These are phyloP conservation scores for Reticulitermes lucifugus DNA, from an alignment of 2,888 invertebrate species.

Conservation along the genomic window DNA sequence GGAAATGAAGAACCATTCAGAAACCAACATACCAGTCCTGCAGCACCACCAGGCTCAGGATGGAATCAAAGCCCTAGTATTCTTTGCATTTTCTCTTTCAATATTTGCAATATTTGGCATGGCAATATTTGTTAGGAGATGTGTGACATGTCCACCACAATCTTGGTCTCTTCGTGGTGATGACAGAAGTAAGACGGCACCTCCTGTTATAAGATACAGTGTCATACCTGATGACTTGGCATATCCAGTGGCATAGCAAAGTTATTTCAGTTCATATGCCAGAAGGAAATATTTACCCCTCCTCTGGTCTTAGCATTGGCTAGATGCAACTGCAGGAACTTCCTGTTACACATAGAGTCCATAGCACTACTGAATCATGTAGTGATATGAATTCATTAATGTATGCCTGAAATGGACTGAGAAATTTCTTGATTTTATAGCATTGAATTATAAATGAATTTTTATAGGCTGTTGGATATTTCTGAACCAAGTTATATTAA, in stretches of 20 bases:
- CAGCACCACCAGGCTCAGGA: constrained; percentile 46
- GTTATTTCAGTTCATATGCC: not conserved
- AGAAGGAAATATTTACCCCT: too few relatives aligned
- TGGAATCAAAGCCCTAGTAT: constrained; percentile 58
- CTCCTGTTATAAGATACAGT: constrained; percentile 59
- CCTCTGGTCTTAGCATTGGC: too few relatives aligned
- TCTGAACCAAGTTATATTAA: too few relatives aligned
- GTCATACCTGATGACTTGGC: constrained; percentile 59
- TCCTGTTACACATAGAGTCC: too few relatives aligned
- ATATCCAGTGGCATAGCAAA: constrained; percentile 51
- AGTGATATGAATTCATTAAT: too few relatives aligned
- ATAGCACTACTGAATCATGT: too few relatives aligned
- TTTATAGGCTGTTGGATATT: too few relatives aligned
- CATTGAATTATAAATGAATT: too few relatives aligned
- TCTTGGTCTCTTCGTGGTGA: constrained; percentile 58
- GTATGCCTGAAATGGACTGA: too few relatives aligned
- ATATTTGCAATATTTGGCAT: constrained; percentile 60
- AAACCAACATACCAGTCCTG: constrained; percentile 29
- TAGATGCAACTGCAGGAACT: too few relatives aligned
- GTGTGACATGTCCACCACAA: constrained; percentile 58
- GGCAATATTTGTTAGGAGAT: constrained; percentile 59
- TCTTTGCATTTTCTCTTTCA: constrained; percentile 59
- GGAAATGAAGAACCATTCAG: not conserved
- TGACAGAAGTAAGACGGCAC: constrained; percentile 55
- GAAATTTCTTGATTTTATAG: too few relatives aligned